Evolutionary conservation across 2,113 vertebrate species (phyloP).

Genomic region (Microcebus murinus): DNA sequence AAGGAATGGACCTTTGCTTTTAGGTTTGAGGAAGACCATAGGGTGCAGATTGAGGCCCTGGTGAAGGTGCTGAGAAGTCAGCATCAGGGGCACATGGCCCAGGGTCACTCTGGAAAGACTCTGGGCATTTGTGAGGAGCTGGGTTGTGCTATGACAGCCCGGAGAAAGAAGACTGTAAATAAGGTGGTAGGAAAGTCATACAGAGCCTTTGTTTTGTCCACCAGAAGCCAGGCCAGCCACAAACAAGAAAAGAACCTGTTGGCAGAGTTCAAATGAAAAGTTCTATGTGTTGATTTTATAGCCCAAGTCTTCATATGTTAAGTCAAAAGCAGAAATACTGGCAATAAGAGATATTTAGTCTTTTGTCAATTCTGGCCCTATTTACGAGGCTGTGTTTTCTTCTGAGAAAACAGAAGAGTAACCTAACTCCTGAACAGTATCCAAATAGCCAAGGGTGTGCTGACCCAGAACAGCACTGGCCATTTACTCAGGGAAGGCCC

Average conservation of each 20-base stretch:
- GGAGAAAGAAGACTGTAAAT: neutral
- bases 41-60: neutral
- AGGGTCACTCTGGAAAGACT: neutral
- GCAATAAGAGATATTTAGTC: neutral
- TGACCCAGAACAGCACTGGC: neutral
- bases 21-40: neutral
- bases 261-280: neutral
- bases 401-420: neutral
- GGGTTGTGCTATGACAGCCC: neutral
- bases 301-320: neutral
- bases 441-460: fast-evolving
- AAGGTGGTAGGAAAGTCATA: neutral
- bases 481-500: too few relatives aligned
- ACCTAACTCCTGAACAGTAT: neutral
- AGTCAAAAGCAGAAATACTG: neutral
- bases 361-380: neutral
- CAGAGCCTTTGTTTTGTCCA: neutral
- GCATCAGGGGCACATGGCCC: fast-evolving
- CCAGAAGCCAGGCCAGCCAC: neutral
- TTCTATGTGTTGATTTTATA: neutral
- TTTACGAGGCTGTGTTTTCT: neutral
- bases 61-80: neutral
- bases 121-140: neutral
- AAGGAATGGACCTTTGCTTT: neutral
- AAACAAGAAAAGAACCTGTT: neutral